Evolutionary conservation across 1,140 invertebrate species (phyloP), one percentile per base, ranked within the genome.

Genomic region (Saccostrea cuccullata): DNA sequence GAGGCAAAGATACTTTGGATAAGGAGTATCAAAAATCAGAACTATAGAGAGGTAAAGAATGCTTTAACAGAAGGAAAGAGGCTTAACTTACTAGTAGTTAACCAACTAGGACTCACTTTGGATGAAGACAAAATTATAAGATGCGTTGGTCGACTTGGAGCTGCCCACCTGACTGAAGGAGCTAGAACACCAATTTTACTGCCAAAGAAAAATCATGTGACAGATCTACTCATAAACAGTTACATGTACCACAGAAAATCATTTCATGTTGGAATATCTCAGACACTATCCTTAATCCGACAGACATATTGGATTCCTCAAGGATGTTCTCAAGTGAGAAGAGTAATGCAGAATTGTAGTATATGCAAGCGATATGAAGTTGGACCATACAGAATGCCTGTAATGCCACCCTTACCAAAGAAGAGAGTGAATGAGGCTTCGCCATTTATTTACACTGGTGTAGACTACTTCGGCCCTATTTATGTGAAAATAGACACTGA

Each of bases 401-500:
- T 82, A 5, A 86, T 88, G 20, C 64, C 84, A 30, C 87, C 87
- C 2, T 55, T 89, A 58, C 56, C 88, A 23, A 83, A 56, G n/a
- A 77, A 23, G 12, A 6, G 84, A 20, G 73, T 89, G 0, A 20
- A 26, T 12, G n/a, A 89, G n/a, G 20, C 85, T 5, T 11, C 17
- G 13, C 84, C 56, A 17, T 89, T 73, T 58, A 56, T 56, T 8
- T 55, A 26, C 20, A 89, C 60, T n/a, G 88, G 88, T 26, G 15
- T 86, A 12, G 88, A 89, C 56, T 89, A 86, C 23, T 73, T 89
- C 12, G 88, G 88, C 12, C 85, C 85, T 55, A 23, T 89, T 0
- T 70, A 89, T 89, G 85, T 15, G 0, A 64, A 86, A 77, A 55
- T 67, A 55, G 47, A 20, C 11, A 47, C 30, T 36, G 60, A 9